These are phyloP conservation scores for Coenonympha arcania DNA, from an alignment of 2,888 invertebrate species.

Conservation along the genomic window DNA sequence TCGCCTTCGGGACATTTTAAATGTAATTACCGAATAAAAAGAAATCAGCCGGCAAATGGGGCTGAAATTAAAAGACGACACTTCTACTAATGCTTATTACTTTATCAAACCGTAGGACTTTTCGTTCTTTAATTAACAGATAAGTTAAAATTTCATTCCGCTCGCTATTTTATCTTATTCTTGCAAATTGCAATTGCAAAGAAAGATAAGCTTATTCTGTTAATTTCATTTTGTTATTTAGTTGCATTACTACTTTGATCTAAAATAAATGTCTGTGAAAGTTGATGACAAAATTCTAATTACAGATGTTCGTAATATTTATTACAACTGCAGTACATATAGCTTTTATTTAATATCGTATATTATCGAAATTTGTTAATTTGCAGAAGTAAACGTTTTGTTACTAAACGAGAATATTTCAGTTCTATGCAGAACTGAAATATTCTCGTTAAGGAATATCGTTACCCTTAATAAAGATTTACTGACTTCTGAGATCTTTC, in stretches of 20 bases:
- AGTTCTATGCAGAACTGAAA: background rate
- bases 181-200: no score
- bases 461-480: background rate
- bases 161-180: background rate
- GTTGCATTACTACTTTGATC: no score
- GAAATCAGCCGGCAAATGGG: constrained; percentile 15
- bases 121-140: constrained; percentile 11
- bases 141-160: constrained; percentile 3
- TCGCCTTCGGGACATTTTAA: constrained; percentile 17
- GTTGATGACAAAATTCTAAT: no score
- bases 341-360: no score
- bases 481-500: background rate
- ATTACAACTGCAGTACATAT: no score
- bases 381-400: no score
- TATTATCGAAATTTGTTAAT: no score
- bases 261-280: no score
- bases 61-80: constrained; percentile 14
- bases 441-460: background rate
- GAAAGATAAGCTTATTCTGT: no score
- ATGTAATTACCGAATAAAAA: constrained; percentile 18
- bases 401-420: background rate
- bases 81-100: constrained; percentile 15
- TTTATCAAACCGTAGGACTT: constrained; percentile 9
- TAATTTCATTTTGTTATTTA: no score
- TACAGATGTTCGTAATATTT: no score